Base-by-base conservation (phyloP, 2,797 vertebrate genomes). In the Pseudochirops cupreus region DNA sequence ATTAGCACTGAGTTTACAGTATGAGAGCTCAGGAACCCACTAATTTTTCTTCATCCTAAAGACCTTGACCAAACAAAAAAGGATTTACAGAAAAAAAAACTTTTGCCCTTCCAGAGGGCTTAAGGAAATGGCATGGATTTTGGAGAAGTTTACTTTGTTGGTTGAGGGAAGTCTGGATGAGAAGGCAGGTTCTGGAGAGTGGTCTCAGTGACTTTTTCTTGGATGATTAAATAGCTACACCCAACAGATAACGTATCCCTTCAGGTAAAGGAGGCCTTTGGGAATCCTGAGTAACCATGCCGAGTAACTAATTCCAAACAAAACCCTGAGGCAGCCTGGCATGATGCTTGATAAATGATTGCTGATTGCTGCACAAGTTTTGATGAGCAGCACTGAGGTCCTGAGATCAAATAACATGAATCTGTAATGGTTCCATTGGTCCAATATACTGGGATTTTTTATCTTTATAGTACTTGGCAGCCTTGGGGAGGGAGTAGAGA, bases 1-100 rank as follows among this genome's bases (percentile, higher is more conserved):
- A 94, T 96, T 92, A 97, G 91, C 52, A 57, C 55, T 53, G 93
- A 93, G 82, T 92, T 97, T 93, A 62, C 18, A 29, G 52, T 74
- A 57, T n/a, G 92, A 94, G 94, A 62, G 93, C 46, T 92, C 91
- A 94, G 94, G 67, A 94, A 92, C 33, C 62, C 91, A 52, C 9
- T 89, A 39, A 31, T 33, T 82, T 10, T 91, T 56, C 89, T 92
- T 57, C 58, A 94, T 94, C 59, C 56, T 24, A 0, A 91, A 96
- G 91, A 87, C 54, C 50, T 95, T 92, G 16, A 82, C 59, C 56
- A 92, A 91, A 93, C 5, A 91, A 92, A 93, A 82, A 55, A 54
- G 53, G 9, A 82, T 95, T 96, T 92, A 58, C 7, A n/a, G 59
- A 53, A 62, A 33, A 58, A 58, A 58, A 59, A 59, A 50, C 21